A percentile compares a stretch with the other conserved stretches of the same genome.
phyloP scores from a whole-genome alignment of 2,797 vertebrate genomes.

The Halcyon badia region DNA sequence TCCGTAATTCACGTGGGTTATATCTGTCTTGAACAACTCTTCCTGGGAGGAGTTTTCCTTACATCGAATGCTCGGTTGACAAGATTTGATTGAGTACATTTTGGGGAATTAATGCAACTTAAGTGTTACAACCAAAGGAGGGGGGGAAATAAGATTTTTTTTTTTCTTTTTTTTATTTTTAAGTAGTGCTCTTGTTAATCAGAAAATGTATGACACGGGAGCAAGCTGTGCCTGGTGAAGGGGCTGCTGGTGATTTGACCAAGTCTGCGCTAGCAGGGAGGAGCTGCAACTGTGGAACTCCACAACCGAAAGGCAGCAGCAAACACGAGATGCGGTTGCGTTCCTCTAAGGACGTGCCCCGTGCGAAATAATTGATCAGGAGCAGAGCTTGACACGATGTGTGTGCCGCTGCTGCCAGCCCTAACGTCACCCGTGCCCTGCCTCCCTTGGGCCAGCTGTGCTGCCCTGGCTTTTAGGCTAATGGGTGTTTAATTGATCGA shows the following conservation, averaged over 20 bases:
- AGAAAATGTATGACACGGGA: not conserved
- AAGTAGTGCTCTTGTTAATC: not conserved
- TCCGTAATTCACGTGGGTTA: not conserved
- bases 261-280: not conserved
- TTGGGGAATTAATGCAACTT: rapidly evolving
- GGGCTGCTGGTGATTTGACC: rapidly evolving
- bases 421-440: rapidly evolving
- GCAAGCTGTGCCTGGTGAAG: not conserved
- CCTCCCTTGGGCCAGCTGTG: not conserved
- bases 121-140: not conserved
- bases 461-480: not conserved
- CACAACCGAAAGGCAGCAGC: rapidly evolving
- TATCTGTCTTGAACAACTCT: not conserved
- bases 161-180: no score
- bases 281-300: not conserved
- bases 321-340: rapidly evolving
- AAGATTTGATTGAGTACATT: not conserved
- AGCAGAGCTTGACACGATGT: rapidly evolving
- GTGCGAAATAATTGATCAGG: rapidly evolving
- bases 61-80: not conserved
- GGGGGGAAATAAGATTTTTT: no score
- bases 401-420: no score
- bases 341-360: not conserved
- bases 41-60: not conserved
- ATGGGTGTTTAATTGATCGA: not conserved